Conservation (phyloP, 2,113 vertebrate species). For the Steatornis caripensis region DNA sequence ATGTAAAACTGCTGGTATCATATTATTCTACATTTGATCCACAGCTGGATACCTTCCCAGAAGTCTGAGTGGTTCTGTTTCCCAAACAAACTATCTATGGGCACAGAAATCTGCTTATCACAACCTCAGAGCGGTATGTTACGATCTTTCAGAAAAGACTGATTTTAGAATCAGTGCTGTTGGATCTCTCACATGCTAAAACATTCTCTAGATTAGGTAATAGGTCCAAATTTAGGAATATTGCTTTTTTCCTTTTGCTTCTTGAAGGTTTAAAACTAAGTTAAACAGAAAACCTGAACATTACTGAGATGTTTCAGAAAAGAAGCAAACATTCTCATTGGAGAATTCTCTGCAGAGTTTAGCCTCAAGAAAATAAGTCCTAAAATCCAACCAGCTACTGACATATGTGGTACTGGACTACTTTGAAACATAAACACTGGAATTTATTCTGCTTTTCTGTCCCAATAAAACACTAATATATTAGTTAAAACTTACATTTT, state of each 20-base stretch:
- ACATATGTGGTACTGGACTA: neutral
- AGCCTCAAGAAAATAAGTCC: neutral
- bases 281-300: neutral
- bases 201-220: neutral
- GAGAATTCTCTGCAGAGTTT: neutral
- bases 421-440: neutral
- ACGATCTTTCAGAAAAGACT: neutral
- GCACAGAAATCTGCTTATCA: neutral
- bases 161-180: neutral
- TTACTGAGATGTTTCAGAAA: neutral
- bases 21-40: neutral
- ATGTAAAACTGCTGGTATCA: rapidly evolving
- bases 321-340: neutral
- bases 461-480: neutral
- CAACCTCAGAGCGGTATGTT: neutral
- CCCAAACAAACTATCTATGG: neutral
- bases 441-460: neutral
- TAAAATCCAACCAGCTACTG: neutral
- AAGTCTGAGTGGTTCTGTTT: neutral
- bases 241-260: neutral
- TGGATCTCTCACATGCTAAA: neutral
- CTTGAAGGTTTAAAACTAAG: neutral
- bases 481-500: constrained; percentile 80
- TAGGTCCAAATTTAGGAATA: neutral
- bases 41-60: neutral